Base-by-base conservation (phyloP, 2,113 vertebrate genomes). In the Symphodus melops region DNA sequence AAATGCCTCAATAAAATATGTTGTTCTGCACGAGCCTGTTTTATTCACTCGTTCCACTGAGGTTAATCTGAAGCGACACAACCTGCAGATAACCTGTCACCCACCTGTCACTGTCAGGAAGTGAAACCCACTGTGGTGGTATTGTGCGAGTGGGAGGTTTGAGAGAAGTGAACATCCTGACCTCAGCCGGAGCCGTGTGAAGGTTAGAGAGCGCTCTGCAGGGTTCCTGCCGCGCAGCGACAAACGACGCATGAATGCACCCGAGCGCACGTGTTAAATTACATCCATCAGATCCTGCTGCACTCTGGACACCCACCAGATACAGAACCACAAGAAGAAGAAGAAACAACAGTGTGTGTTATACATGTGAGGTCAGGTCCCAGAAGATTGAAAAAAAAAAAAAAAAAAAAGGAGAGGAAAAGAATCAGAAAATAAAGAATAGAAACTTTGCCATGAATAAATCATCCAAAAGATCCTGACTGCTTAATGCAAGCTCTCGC, bases 201-300 rank as follows among this genome's bases (percentile, higher is more conserved):
- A 71, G 72, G 71, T 69, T 56, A 72, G 49, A 59, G 42, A 88
- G 65, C 82, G 81, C n/a, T n/a, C n/a, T n/a, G 66, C 71, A 56
- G 13, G 72, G 46, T 54, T 54, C 19, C 46, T 1, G 28, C 28
- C 0, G 20, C 58, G 42, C 68, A 60, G 13, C 9, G 0, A 14
- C 42, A 13, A 9, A 25, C 36, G 42, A 74, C 21, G 54, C 44
- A n/a, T 37, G 54, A 48, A 81, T 55, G 36, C 28, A 42, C 39
- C 19, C 17, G n/a, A 21, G 10, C 20, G 28, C 20, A 25, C 21
- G 14, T 44, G 28, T 3, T 41, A 9, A 48, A 23, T 13, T 21
- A 68, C 5, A 2, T 21, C 51, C 36, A 20, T 36, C 33, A 58
- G 5, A 8, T 9, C 16, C 9, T 6, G 16, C 51, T 11, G 2